phyloP scores from a whole-genome alignment of 2,888 invertebrate genomes.

The Phengaris arion region DNA sequence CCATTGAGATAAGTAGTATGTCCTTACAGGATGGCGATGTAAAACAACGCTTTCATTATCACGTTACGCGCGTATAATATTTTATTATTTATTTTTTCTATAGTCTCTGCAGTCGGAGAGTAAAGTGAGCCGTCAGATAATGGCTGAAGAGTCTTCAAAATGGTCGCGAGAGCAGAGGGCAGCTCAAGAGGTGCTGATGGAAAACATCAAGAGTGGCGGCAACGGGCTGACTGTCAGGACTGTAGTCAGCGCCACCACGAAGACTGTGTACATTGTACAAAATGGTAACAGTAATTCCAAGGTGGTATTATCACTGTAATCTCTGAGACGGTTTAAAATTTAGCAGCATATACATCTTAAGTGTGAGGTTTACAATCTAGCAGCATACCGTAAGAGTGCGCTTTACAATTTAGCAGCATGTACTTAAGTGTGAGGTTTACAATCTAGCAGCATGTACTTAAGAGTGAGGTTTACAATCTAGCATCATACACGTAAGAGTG shows the following conservation, averaged over 20 bases:
- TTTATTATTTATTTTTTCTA: conserved; percentile 29
- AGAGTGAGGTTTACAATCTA: no score
- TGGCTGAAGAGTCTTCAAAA: conserved; percentile 72
- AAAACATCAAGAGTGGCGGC: conserved; percentile 71
- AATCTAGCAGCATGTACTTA: no score
- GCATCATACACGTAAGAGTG: no score
- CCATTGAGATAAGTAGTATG: no score
- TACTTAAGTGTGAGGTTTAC: no score
- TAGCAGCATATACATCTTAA: no score
- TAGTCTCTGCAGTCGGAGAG: conserved; percentile 69
- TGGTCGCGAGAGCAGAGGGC: conserved; percentile 73
- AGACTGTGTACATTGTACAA: conserved; percentile 66
- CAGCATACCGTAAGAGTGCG: no score
- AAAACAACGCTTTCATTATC: background rate
- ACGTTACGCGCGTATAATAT: background rate
- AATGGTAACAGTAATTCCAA: conserved; percentile 51
- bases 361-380: no score
- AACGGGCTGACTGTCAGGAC: conserved; percentile 71
- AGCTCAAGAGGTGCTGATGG: conserved; percentile 71
- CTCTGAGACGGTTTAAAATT: no score
- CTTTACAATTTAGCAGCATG: no score
- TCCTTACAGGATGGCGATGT: no score
- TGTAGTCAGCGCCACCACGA: conserved; percentile 54
- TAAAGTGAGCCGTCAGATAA: conserved; percentile 68
- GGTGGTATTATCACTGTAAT: background rate